Base-by-base conservation (phyloP, 2,888 invertebrate species). In the Ormyrus pomaceus region DNA sequence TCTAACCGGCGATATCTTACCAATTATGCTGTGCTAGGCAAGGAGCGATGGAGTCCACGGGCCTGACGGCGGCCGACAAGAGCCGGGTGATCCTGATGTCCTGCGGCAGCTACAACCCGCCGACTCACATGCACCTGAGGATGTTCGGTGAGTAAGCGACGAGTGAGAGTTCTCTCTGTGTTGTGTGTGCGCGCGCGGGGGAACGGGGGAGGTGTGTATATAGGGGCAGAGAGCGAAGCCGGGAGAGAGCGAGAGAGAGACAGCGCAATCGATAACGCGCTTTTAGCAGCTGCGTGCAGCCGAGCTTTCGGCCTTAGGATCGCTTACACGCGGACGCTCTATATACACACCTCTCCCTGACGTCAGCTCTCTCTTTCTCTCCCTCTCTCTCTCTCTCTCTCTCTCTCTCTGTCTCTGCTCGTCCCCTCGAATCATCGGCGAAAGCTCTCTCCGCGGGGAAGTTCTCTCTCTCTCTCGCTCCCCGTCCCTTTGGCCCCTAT, bases 71-170 rank as follows among this genome's bases (percentile, higher is more conserved):
- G 7, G 13, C 8, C n/a, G 70, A 8, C 11, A 9, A 55, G 68
- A 48, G 59, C 71, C 93, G 94, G 88, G 93, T 97, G 68, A 93
- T 95, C 79, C 91, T 97, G 81, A 91, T 98, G 83, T 95, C 95
- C 5, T 98, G 98, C 91, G 99, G 99, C 53, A 97, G 98, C 79
- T 99, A 96, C 91, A 99, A 98, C 91, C 99, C 99, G 34, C 96
- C 97, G 66, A 99, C 99, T 10, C 96, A 96, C 86, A 98, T 98
- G 97, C 99, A 99, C 92, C 92, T 99, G 82, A 93, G 98, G 89
- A 96, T 99, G 96, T 98, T 99, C 91, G 98, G 98, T 98, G 93
- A 94, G 94, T 82, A 2, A 5, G 34, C 50, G 34, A 59, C 34
- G 34, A 34, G 34, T 0, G 48, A 50, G 5, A 13, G 56, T 34